Evolutionary conservation across 2,888 invertebrate species (phyloP), one percentile per base, ranked within the genome.

Genomic region (Sycophila texana): DNA sequence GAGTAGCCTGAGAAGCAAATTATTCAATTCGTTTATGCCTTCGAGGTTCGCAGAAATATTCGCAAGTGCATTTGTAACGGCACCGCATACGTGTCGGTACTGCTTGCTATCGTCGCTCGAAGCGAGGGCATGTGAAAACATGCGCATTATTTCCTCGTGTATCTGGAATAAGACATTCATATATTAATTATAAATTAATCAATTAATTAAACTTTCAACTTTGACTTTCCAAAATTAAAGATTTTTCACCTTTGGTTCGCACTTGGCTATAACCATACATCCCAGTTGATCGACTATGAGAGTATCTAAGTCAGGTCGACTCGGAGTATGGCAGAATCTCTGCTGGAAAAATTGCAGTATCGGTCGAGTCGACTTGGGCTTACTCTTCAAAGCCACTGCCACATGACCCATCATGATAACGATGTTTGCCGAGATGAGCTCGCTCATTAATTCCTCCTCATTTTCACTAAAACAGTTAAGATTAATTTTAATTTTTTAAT

Each of bases 321-420:
- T 97, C 0, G 99, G 98, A 0, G 98, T 96, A 60, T 97, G 95
- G 87, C 98, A 98, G 88, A 99, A 95, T 77, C 95, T 93, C 90
- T 99, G 99, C 87, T 98, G 98, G 89, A 99, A 98, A 90, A 99
- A 99, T 90, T 98, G 98, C 58, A 99, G 92, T 82, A 99, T 98
- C 1, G 97, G 97, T 84, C 98, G 97, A 0, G 98, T 97, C 0
- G 98, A 98, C 89, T 97, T 97, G 0, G 97, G 96, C 0, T 97
- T 97, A 84, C 98, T 96, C 88, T 97, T 97, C 83, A 99, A 91
- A 0, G 97, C 96, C 1, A 99, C 98, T 0, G 99, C 99, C 16
- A 99, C 97, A 87, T 98, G 98, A 0, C 99, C 99, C 90, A 99
- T 92, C 94, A 99, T 98, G 73, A 98, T 96, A 55, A 99, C 98